Conservation (phyloP, 2,113 vertebrate genomes). For the Lota lota region DNA sequence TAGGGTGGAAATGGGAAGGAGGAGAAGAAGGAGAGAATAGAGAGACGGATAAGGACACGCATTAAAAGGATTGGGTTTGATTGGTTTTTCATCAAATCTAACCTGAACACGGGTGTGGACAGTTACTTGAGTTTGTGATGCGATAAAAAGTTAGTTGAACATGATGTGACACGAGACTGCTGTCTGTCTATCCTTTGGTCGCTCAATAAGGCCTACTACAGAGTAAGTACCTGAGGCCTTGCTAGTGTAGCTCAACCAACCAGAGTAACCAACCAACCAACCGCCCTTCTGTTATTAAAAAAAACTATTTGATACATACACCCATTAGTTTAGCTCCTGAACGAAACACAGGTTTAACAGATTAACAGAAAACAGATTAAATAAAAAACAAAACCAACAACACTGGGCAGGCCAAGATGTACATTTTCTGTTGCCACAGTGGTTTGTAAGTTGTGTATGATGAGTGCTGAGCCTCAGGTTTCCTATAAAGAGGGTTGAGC, state of each 20-base stretch:
- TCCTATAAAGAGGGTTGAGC: conserved; percentile 70
- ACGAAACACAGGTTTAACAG: conserved; percentile 38
- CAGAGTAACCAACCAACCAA: conserved; percentile 74
- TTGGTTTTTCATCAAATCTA: too few relatives aligned
- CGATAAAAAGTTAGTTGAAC: too few relatives aligned
- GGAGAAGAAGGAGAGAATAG: conserved; percentile 16
- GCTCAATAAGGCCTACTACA: too few relatives aligned
- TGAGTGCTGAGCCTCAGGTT: conserved; percentile 82
- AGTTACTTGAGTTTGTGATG: conserved; percentile 14
- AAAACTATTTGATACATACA: conserved; percentile 84
- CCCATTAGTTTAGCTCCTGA: conserved; percentile 77
- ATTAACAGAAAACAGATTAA: conserved; percentile 37
- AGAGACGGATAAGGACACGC: conserved; percentile 21
- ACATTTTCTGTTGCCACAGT: conserved; percentile 88
- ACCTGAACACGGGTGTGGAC: too few relatives aligned
- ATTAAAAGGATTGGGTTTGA: too few relatives aligned
- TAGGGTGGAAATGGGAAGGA: conserved; percentile 17
- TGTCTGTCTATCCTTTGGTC: too few relatives aligned
- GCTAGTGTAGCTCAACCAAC: conserved; percentile 60
- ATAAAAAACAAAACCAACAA: conserved; percentile 41
- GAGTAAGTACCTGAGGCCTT: conserved; percentile 27
- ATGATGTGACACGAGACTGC: too few relatives aligned
- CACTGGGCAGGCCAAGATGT: conserved; percentile 80
- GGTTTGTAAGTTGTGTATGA: conserved; percentile 76
- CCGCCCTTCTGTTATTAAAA: conserved; percentile 28